Evolutionary conservation across 2,113 vertebrate species (phyloP), one percentile per base, ranked within the genome.

Genomic region (Hemiprocne comata): DNA sequence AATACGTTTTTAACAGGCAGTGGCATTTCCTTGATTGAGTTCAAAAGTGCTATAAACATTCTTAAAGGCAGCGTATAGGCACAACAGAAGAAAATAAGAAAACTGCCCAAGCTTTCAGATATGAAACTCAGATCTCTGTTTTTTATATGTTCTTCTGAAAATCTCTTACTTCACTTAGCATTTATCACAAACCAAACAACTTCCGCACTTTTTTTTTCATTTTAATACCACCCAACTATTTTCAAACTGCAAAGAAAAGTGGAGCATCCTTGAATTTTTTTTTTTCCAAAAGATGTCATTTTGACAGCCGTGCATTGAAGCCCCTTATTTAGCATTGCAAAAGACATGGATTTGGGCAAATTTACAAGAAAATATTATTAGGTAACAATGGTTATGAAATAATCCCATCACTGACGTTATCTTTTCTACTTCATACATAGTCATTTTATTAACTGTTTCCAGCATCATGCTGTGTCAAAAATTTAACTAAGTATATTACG

Each of bases 291-390:
- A 44, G 25, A 51, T 26, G 80, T 88, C 26, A 62, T 95, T 95
- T 95, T 96, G 73, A 91, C 62, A 89, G 61, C 25, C 50, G 72
- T 21, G 58, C 50, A 85, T 76, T 95, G 84, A 95, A 86, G 20
- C n/a, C 25, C 46, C 23, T 13, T 64, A 81, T 85, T 96, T 89
- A 57, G 54, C 31, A 69, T 20, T 9, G 33, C 51, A 81, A 74
- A 82, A 89, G 60, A 90, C 36, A 28, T 11, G 33, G 65, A 93
- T 83, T 91, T 95, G 65, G 42, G 29, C 93, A 89, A 94, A 93
- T 31, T n/a, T 55, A 62, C 36, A 77, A 38, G 31, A 62, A 96
- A 94, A 73, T 57, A 75, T 24, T n/a, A 71, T 31, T 84, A 62
- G 62, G 51, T 62, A 91, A 82, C 64, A 34, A 73, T 58, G 9